Evolutionary conservation across 2,113 vertebrate species (phyloP).

Genomic region (Muntiacus muntjak): DNA sequence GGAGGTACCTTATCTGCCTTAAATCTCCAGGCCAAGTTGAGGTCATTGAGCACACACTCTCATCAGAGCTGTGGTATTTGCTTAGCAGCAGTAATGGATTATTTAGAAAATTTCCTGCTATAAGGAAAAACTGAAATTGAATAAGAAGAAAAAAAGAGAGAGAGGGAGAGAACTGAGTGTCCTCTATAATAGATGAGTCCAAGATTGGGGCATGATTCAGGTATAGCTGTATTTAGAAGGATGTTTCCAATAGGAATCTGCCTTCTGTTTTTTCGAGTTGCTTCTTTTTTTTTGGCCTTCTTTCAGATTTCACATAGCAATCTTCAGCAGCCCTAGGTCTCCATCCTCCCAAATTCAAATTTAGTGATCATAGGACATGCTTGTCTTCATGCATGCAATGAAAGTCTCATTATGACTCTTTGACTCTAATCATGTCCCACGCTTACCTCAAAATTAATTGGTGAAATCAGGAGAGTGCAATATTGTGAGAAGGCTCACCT

Average conservation of each 20-base stretch:
- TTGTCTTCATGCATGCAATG: not conserved
- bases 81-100: not conserved
- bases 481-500: not conserved
- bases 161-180: not conserved
- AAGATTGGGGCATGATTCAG: not conserved
- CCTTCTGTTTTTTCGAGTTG: not conserved
- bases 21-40: not conserved
- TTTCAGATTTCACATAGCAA: not conserved
- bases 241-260: not conserved
- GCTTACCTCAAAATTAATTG: not conserved
- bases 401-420: not conserved
- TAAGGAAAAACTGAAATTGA: not conserved
- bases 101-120: not conserved
- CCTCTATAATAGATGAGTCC: not conserved
- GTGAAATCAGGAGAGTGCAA: not conserved
- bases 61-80: not conserved
- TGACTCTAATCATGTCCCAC: not conserved
- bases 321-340: not conserved
- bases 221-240: not conserved
- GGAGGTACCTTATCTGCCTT: not conserved
- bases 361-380: not conserved
- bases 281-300: not conserved
- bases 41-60: not conserved
- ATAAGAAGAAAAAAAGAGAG: not conserved
- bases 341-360: not conserved